These are phyloP conservation scores for Acipenser transmontanus DNA, from an alignment of 2,797 vertebrate genomes.

Conservation along the genomic window DNA sequence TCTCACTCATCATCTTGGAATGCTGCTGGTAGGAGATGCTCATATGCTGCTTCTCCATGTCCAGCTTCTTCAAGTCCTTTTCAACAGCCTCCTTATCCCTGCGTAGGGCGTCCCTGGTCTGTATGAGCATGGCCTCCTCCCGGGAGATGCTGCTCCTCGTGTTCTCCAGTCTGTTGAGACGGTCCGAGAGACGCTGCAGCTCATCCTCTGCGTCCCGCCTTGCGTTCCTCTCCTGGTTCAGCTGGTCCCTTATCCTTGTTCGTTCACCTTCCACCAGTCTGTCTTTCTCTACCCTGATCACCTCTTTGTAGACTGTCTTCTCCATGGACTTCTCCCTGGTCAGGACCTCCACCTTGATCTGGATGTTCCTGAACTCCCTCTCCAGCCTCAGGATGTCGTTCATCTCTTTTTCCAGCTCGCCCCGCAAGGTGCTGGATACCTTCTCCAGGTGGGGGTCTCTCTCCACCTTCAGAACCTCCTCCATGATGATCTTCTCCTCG, in stretches of 20 bases:
- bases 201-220: conserved; percentile 69
- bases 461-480: conserved; percentile 90
- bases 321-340: conserved; percentile 80
- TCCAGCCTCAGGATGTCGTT: conserved; percentile 58
- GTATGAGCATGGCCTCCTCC: conserved; percentile 63
- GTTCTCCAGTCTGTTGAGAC: conserved; percentile 59
- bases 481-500: conserved; percentile 83
- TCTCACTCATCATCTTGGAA: conserved; percentile 64
- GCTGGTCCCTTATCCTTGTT: conserved; percentile 65
- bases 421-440: conserved; percentile 55
- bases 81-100: conserved; percentile 68
- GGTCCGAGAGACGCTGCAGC: conserved; percentile 53
- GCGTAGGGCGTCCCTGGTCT: conserved; percentile 49
- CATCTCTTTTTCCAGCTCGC: conserved; percentile 65
- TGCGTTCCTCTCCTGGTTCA: conserved; percentile 65
- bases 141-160: conserved; percentile 56
- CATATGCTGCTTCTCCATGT: conserved; percentile 66
- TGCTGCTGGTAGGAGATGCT: conserved; percentile 72
- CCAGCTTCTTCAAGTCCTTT: conserved; percentile 61
- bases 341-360: conserved; percentile 67
- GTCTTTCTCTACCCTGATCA: conserved; percentile 88
- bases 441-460: conserved; percentile 78
- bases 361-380: conserved; percentile 74
- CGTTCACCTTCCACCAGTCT: conserved; percentile 70
- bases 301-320: conserved; percentile 87